phyloP scores from a whole-genome alignment of 2,888 invertebrate genomes.

The Synanthedon myopaeformis region DNA sequence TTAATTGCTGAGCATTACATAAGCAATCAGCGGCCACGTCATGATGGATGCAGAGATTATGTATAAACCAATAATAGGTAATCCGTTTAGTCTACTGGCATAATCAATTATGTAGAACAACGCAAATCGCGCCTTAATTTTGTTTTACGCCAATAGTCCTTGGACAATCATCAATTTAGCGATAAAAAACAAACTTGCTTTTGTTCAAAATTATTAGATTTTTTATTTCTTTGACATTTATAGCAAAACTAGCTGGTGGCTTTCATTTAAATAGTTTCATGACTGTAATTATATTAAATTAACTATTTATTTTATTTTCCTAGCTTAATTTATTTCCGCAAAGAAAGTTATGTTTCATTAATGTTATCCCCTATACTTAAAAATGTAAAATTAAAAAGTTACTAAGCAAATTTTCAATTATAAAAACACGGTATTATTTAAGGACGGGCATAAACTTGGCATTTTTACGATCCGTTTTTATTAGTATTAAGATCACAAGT shows the following conservation, averaged over 20 bases:
- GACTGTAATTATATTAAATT: too few species aligned
- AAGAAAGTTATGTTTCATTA: too few species aligned
- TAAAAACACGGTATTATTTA: too few species aligned
- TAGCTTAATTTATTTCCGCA: too few species aligned
- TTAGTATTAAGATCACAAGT: too few species aligned
- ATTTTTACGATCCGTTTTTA: too few species aligned
- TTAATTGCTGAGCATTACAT: background rate
- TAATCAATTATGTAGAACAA: slow-evolving; percentile 35
- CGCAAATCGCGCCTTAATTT: slow-evolving; percentile 14
- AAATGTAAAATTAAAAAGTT: too few species aligned
- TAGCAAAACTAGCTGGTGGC: background rate
- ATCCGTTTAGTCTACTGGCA: slow-evolving; percentile 21
- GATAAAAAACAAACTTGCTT: background rate
- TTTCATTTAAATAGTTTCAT: background rate
- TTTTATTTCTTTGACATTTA: background rate
- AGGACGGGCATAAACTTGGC: too few species aligned
- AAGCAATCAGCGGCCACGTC: background rate
- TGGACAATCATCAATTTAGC: background rate
- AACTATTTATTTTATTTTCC: too few species aligned
- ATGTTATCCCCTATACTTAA: too few species aligned
- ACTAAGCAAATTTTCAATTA: too few species aligned
- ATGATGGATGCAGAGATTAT: slow-evolving; percentile 21
- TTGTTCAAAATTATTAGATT: background rate
- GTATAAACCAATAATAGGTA: slow-evolving; percentile 27
- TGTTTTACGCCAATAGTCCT: slow-evolving; percentile 8